Percentiles rank a stretch among this genome's conserved stretches.
phyloP scores from a whole-genome alignment of 1,140 invertebrate genomes.

The Ephestia elutella region DNA sequence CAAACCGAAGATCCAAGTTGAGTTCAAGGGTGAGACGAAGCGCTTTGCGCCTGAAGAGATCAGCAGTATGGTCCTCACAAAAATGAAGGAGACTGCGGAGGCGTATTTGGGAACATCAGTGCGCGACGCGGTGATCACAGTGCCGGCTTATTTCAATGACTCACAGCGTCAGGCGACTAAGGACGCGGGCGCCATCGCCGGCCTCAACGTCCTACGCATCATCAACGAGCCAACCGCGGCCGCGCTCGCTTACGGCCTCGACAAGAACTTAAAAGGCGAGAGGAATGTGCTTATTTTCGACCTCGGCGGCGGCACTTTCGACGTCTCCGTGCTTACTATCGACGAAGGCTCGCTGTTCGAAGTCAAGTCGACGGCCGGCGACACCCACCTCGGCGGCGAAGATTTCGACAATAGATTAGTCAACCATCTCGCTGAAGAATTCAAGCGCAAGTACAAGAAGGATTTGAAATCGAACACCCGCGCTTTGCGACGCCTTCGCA shows the following conservation, averaged over 20 bases:
- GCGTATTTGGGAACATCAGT: conserved; percentile 83
- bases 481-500: conserved; percentile 76
- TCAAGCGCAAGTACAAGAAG: conserved; percentile 71
- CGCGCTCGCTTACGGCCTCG: conserved; percentile 83
- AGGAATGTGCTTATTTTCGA: conserved; percentile 75
- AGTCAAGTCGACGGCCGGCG: conserved; percentile 78
- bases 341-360: conserved; percentile 82
- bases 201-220: conserved; percentile 81
- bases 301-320: conserved; percentile 77
- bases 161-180: conserved; percentile 92
- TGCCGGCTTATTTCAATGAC: conserved; percentile 93
- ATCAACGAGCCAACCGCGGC: conserved; percentile 85
- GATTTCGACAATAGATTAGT: conserved; percentile 87
- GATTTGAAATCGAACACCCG: conserved; percentile 65
- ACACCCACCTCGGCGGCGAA: conserved; percentile 79
- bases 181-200: conserved; percentile 80
- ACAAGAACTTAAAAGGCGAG: conserved; percentile 84
- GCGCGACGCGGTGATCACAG: conserved; percentile 84
- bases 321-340: conserved; percentile 84
- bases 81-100: conserved; percentile 89
- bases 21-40: conserved; percentile 84
- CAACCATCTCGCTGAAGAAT: conserved; percentile 76
- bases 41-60: conserved; percentile 85
- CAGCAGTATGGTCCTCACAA: conserved; percentile 84
- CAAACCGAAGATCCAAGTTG: conserved; percentile 82